Evolutionary conservation across 2,113 vertebrate genomes (phyloP), one percentile per base, ranked within the genome.

Genomic region (Oncorhynchus nerka): DNA sequence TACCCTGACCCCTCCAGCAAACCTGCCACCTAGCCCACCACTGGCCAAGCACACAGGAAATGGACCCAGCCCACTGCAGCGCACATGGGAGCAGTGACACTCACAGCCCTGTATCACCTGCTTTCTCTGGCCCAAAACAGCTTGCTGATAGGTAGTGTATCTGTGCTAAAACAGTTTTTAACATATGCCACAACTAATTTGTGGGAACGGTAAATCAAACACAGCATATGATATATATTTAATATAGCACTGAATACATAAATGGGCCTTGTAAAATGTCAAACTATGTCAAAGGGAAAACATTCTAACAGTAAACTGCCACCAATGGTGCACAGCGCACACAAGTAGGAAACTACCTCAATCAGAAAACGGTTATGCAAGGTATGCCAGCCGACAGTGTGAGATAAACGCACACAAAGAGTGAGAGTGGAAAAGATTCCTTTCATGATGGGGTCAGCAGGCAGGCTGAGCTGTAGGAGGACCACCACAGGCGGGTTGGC

Each of bases 341-440:
- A 76, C 75, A 79, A 24, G 77, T 87, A 11, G 81, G 3, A 84
- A 45, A 59, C 32, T 1, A 22, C 5, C 51, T 32, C 2, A 28
- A 86, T 88, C 83, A 87, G 81, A 82, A 79, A 77, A 87, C 73
- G 61, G 51, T 83, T 79, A 87, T 79, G 81, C 80, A 80, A 84
- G 75, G 80, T 73, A 70, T 65, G 79, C 51, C 15, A 12, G 69
- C 66, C 77, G 81, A 84, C 80, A 61, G 22, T 20, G 22, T 20
- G 39, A 45, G 81, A 81, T 81, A 84, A 83, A 83, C 71, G 83
- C 69, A 77, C 66, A 87, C 81, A 67, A 75, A 32, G 20, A 76
- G 75, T 71, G 75, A 65, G 48, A 71, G 32, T 13, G 73, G 80
- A 68, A 79, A 88, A 83, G 77, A 88, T 75, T 80, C 19, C 74